Conservation (phyloP, 2,113 vertebrate genomes). For the Jaculus jaculus region DNA sequence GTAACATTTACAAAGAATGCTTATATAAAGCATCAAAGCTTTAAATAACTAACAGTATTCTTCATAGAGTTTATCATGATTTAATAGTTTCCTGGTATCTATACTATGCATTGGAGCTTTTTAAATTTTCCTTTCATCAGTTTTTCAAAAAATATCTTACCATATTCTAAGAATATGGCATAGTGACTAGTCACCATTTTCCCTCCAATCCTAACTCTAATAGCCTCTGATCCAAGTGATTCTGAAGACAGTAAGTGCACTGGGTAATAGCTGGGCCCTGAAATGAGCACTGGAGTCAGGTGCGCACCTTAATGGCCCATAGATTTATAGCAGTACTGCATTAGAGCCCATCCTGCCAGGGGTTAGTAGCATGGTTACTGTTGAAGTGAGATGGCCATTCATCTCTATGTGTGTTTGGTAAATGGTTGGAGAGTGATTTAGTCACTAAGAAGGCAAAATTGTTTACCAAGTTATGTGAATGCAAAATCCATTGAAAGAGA, state of each 20-base stretch:
- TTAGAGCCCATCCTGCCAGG: rapidly evolving
- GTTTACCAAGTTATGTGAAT: not conserved
- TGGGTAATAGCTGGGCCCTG: not conserved
- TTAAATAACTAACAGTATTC: not conserved
- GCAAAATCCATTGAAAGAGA: not conserved
- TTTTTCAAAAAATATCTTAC: not conserved
- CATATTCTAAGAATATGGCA: not conserved
- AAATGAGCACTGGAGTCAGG: rapidly evolving
- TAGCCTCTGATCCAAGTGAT: not conserved
- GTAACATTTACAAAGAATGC: not conserved
- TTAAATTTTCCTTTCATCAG: not conserved
- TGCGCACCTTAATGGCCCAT: rapidly evolving
- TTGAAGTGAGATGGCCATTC: not conserved
- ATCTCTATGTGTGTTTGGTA: not conserved
- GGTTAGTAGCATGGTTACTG: rapidly evolving
- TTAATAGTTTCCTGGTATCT: not conserved
- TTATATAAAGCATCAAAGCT: not conserved
- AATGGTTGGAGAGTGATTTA: not conserved
- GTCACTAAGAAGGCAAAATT: not conserved
- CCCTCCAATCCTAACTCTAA: not conserved
- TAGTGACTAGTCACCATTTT: not conserved
- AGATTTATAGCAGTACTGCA: too few relatives aligned
- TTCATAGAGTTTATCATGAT: not conserved
- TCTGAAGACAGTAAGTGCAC: not conserved
- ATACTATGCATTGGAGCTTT: not conserved